These are phyloP conservation scores for Tympanoctomys barrerae DNA, from an alignment of 2,797 vertebrate genomes.

Conservation along the genomic window DNA sequence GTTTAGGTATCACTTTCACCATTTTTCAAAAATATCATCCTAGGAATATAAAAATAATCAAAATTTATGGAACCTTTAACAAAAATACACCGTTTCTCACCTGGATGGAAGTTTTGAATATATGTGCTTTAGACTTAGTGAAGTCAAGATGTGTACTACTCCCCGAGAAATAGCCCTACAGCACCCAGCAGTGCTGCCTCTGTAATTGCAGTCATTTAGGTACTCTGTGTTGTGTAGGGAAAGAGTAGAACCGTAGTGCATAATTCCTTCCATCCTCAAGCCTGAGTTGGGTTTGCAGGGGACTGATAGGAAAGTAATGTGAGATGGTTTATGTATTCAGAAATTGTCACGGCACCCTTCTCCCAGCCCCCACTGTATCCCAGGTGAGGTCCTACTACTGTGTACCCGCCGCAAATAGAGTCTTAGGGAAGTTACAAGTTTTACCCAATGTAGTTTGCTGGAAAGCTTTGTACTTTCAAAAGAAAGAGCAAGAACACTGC, in stretches of 20 bases:
- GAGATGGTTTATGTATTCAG: background rate
- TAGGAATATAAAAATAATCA: conserved; percentile 63
- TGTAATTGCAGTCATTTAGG: background rate
- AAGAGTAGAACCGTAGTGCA: background rate
- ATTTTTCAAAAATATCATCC: conserved; percentile 32
- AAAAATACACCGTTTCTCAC: conserved; percentile 32
- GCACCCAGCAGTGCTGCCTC: background rate
- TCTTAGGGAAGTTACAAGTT: background rate
- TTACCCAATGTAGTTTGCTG: background rate
- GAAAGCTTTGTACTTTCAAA: background rate
- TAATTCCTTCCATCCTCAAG: background rate
- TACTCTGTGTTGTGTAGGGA: background rate
- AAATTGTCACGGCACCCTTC: background rate
- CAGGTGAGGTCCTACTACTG: background rate
- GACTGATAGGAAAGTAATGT: background rate
- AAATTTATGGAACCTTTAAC: conserved; percentile 14
- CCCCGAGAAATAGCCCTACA: background rate
- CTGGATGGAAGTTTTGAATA: conserved; percentile 40
- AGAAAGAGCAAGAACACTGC: background rate
- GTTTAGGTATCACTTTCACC: conserved; percentile 64
- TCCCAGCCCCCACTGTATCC: background rate
- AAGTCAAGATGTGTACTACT: background rate
- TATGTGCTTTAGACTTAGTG: background rate
- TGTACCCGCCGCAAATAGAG: background rate
- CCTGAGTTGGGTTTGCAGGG: background rate